Conservation (phyloP, 37 sponge, comb jelly and placozoan genomes). For the Eunapius fragilis region DNA sequence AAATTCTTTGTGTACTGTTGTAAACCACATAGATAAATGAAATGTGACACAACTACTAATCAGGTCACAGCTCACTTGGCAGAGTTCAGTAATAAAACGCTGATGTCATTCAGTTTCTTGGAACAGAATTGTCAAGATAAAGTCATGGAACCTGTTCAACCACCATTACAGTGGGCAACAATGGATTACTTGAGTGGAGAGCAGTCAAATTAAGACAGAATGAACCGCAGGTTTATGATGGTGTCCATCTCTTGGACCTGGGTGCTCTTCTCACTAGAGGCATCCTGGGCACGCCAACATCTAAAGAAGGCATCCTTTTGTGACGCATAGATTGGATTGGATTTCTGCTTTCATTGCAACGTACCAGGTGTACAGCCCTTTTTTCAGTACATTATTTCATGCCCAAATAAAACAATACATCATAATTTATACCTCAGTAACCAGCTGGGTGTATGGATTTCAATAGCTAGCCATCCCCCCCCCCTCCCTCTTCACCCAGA, state of each 20-base stretch:
- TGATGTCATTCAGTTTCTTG: slow-evolving; percentile 71
- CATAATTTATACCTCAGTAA: no score
- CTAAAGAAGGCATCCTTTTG: slow-evolving; percentile 93
- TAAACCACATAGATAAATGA: no score
- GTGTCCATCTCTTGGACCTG: slow-evolving; percentile 95
- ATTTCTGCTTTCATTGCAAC: no score
- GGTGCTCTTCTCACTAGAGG: slow-evolving; percentile 80
- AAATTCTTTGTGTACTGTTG: no score
- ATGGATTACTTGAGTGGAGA: slow-evolving; percentile 92
- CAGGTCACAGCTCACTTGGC: slow-evolving; percentile 65
- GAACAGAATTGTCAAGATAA: slow-evolving; percentile 90
- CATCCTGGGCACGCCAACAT: slow-evolving; percentile 86
- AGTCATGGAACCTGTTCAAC: slow-evolving; percentile 86
- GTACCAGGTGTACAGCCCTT: no score
- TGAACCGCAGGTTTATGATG: slow-evolving; percentile 87
- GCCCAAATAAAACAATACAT: no score
- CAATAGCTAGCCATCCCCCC: no score
- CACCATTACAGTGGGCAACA: slow-evolving; percentile 91
- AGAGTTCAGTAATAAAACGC: slow-evolving; percentile 61
- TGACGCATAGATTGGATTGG: slow-evolving; percentile 69
- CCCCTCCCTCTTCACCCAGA: no score
- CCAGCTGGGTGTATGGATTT: no score
- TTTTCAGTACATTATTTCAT: no score
- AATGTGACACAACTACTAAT: no score
- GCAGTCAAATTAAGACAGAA: slow-evolving; percentile 96